Percentiles rank a stretch among this genome's conserved stretches.
phyloP scores from a whole-genome alignment of 2,113 vertebrate species.

The Pseudolaguvia tuberculata region DNA sequence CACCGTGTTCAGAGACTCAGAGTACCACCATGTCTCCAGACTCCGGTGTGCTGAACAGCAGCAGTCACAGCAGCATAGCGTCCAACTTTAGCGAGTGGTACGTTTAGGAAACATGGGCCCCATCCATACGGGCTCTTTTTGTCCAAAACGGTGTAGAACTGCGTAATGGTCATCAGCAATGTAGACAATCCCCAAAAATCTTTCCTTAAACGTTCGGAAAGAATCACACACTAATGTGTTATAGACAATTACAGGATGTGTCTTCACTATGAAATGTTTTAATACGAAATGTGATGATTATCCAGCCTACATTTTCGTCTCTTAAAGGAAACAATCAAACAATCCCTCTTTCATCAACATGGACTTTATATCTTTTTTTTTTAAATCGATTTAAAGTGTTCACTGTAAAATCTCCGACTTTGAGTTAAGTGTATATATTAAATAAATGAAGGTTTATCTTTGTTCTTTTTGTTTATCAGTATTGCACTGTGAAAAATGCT shows the following conservation, averaged over 20 bases:
- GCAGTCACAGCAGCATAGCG: conserved; percentile 68
- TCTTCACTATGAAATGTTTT: neutral
- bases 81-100: conserved; percentile 87
- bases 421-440: conserved; percentile 30
- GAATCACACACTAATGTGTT: neutral
- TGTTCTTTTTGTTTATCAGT: conserved; percentile 22
- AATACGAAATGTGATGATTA: neutral
- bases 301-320: neutral
- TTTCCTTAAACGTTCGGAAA: neutral
- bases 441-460: conserved; percentile 29
- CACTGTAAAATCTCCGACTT: neutral
- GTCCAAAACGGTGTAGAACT: neutral
- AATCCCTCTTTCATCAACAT: neutral
- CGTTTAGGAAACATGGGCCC: conserved; percentile 58
- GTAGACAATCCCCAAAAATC: conserved; percentile 15
- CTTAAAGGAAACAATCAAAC: too few species aligned
- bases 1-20: conserved; percentile 74
- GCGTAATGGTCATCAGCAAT: neutral
- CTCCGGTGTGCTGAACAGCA: conserved; percentile 58
- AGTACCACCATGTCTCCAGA: conserved; percentile 69
- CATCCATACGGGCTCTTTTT: neutral
- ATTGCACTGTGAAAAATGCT: conserved; percentile 40
- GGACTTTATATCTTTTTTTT: neutral
- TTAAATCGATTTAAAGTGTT: neutral
- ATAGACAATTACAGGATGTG: neutral